phyloP scores from a whole-genome alignment of 2,888 invertebrate genomes.

The Cerceris ruficornis region DNA sequence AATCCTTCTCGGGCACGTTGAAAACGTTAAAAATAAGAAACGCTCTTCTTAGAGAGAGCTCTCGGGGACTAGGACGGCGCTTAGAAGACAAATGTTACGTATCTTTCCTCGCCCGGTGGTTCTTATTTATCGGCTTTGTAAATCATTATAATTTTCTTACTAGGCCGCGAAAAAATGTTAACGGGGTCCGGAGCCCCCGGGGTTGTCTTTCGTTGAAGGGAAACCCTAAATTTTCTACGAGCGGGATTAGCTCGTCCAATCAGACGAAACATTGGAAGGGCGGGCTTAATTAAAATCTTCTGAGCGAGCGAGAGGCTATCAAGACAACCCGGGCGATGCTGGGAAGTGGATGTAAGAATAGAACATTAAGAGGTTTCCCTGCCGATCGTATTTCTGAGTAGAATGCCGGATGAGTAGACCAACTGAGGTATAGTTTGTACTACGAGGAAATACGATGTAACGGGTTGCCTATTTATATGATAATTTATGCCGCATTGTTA shows the following conservation, averaged over 20 bases:
- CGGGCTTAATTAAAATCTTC: constrained; percentile 81
- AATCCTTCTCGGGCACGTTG: background rate
- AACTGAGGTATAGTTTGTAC: constrained; percentile 33
- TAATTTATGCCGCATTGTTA: constrained; percentile 47
- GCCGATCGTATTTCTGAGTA: constrained; percentile 57
- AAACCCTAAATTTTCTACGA: constrained; percentile 76
- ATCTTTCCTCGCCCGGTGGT: background rate
- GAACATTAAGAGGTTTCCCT: constrained; percentile 73
- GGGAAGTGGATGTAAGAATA: constrained; percentile 70
- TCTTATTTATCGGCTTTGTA: constrained; percentile 46
- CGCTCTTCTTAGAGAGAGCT: background rate
- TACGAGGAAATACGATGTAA: constrained; percentile 46
- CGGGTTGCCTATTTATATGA: constrained; percentile 43
- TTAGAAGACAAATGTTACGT: constrained; percentile 33
- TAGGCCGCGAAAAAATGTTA: constrained; percentile 57
- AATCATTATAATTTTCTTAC: constrained; percentile 56
- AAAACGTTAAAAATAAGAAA: constrained; percentile 34
- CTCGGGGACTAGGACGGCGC: constrained; percentile 4
- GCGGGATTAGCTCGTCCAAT: constrained; percentile 78
- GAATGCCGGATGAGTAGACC: constrained; percentile 47
- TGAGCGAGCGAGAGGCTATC: constrained; percentile 68
- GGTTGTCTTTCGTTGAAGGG: constrained; percentile 55
- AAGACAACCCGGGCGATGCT: constrained; percentile 65
- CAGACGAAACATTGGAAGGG: constrained; percentile 80
- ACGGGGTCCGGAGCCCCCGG: constrained; percentile 7